Conservation (phyloP, 2,888 invertebrate species). For the Schizaphis graminum region DNA sequence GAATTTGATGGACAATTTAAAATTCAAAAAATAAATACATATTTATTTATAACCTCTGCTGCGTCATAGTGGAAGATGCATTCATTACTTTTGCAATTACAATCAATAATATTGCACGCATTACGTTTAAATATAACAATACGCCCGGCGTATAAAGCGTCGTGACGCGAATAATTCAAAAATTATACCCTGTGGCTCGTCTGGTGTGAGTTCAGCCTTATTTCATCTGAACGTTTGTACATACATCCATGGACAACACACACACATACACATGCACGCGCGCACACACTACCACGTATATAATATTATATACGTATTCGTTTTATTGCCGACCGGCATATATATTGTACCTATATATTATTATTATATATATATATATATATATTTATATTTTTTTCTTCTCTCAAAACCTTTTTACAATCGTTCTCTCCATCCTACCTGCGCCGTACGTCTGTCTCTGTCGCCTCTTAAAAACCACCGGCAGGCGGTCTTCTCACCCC, state of each 20-base stretch:
- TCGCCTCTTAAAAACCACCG: constrained; percentile 60
- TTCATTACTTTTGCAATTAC: not conserved
- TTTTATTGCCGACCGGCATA: constrained; percentile 54
- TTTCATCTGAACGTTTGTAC: constrained; percentile 33
- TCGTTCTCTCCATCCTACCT: constrained; percentile 30
- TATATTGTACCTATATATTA: not conserved
- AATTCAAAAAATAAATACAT: not conserved
- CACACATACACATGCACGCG: not conserved
- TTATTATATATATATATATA: no score
- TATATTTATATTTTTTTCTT: constrained; percentile 25
- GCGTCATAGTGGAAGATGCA: not conserved
- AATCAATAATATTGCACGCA: not conserved
- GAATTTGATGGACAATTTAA: not conserved
- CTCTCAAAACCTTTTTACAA: constrained; percentile 60
- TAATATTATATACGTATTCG: constrained; percentile 45
- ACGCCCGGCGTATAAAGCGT: not conserved
- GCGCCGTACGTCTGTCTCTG: constrained; percentile 19
- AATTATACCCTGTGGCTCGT: constrained; percentile 33
- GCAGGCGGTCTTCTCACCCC: constrained; percentile 57
- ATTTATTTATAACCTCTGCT: not conserved
- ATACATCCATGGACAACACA: not conserved
- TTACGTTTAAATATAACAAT: not conserved
- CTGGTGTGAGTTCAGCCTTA: constrained; percentile 57
- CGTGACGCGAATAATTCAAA: constrained; percentile 31
- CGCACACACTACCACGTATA: not conserved